Evolutionary conservation across 2,888 invertebrate genomes (phyloP).

Genomic region (Gortyna flavago): DNA sequence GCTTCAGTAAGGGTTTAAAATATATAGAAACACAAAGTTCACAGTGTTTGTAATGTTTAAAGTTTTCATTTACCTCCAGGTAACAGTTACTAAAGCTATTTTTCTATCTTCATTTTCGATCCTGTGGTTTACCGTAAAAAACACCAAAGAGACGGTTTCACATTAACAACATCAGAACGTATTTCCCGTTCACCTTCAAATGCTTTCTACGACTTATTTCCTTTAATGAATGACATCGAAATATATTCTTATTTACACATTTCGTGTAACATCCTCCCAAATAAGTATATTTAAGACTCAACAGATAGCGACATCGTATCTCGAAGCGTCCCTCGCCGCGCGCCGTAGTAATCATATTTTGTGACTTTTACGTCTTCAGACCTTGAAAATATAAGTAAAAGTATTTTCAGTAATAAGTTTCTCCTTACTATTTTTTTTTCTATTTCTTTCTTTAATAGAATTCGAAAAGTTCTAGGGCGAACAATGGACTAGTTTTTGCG

Average conservation of each 20-base stretch:
- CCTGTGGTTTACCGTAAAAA: neutral
- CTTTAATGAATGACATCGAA: slow-evolving; percentile 3
- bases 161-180: neutral
- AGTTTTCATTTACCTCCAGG: neutral
- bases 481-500: neutral
- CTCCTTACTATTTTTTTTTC: neutral
- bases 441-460: neutral
- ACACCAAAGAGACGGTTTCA: neutral
- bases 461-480: neutral
- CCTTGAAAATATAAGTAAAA: neutral
- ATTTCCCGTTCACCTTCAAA: neutral
- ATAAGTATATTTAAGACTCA: slow-evolving; percentile 9
- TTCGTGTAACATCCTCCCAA: neutral
- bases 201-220: slow-evolving; percentile 19
- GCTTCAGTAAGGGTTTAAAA: neutral
- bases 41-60: neutral
- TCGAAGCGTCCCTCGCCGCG: neutral
- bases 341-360: neutral
- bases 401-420: neutral
- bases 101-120: neutral
- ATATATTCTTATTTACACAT: slow-evolving; percentile 26
- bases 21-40: neutral
- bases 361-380: neutral
- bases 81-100: neutral
- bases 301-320: neutral